Percentiles rank a stretch among this genome's conserved stretches.
Evolutionary conservation across 2,113 vertebrate species (phyloP).

Genomic region (Indri indri): DNA sequence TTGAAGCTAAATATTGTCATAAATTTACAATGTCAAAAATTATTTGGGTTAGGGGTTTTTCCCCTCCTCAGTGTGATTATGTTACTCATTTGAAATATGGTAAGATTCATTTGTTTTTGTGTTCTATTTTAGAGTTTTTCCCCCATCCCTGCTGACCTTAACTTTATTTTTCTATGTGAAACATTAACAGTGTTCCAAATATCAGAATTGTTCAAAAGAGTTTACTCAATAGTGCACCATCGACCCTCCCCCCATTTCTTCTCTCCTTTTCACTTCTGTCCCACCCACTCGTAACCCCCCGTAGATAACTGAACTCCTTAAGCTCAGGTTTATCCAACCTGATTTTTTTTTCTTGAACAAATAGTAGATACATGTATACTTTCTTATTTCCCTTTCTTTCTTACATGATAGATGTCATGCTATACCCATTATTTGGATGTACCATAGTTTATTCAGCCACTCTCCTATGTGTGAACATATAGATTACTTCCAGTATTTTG

Average conservation of each 20-base stretch:
- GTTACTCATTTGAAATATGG: neutral
- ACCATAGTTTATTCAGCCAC: neutral
- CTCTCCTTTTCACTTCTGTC: neutral
- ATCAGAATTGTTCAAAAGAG: neutral
- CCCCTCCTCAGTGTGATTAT: neutral
- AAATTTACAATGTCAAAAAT: constrained; percentile 2
- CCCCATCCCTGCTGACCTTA: neutral
- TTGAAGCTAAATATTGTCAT: neutral
- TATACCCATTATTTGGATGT: neutral
- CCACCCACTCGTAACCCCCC: neutral
- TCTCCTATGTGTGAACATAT: neutral
- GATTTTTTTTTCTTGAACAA: neutral
- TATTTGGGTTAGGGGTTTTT: neutral
- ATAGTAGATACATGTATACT: neutral
- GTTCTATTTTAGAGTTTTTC: neutral
- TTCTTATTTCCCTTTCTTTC: neutral
- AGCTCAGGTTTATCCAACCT: neutral
- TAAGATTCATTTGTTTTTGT: neutral
- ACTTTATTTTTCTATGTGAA: neutral
- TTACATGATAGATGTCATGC: neutral
- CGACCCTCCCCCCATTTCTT: neutral
- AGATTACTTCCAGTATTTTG: neutral
- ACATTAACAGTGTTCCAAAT: neutral
- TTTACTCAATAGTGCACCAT: neutral
- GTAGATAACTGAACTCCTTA: neutral